These are phyloP conservation scores for Semicossyphus pulcher DNA, from an alignment of 2,113 vertebrate genomes.

Conservation along the genomic window DNA sequence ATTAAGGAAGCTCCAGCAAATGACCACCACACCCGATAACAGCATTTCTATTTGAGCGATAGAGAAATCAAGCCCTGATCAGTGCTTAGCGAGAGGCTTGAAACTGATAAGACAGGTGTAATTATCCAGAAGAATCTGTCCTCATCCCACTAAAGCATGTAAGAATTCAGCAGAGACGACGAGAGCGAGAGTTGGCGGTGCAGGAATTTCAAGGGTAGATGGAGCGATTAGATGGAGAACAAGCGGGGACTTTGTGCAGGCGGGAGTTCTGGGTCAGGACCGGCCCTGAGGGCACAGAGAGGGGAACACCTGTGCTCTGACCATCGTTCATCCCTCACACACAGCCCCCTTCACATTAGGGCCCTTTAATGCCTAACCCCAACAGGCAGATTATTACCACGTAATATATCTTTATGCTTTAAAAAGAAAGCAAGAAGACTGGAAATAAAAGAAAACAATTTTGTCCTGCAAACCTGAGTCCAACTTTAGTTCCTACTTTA, in stretches of 20 bases:
- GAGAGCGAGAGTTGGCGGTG: constrained; percentile 25
- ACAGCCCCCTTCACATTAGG: constrained; percentile 27
- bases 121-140: constrained; percentile 43
- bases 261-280: constrained; percentile 22
- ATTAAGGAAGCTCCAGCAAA: neutral
- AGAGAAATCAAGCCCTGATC: neutral
- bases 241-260: constrained; percentile 79
- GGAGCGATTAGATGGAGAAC: constrained; percentile 76
- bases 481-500: neutral
- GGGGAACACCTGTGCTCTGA: constrained; percentile 73
- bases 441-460: neutral
- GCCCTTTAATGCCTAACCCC: neutral
- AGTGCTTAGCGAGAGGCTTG: neutral
- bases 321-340: constrained; percentile 47
- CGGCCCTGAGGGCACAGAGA: constrained; percentile 52
- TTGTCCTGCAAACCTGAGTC: neutral
- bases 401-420: neutral
- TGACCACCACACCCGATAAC: neutral
- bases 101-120: constrained; percentile 44
- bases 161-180: constrained; percentile 30
- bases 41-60: neutral
- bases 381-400: constrained; percentile 1
- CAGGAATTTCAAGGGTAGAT: constrained; percentile 83
- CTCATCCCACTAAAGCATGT: constrained; percentile 39
- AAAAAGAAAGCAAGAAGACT: neutral